Conservation (phyloP, 2,888 invertebrate species). For the Heliconius cydno region DNA sequence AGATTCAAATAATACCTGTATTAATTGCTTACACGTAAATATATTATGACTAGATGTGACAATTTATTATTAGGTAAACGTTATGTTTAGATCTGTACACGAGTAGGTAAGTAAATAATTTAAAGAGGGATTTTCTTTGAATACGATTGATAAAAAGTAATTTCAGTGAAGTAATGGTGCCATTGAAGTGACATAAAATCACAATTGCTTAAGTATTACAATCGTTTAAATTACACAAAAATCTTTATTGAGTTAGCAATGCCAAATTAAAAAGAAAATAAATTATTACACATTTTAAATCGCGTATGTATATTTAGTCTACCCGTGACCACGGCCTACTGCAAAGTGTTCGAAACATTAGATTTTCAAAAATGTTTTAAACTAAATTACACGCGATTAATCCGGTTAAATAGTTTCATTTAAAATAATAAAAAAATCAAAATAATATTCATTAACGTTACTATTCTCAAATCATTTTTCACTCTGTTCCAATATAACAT, state of each 20-base stretch:
- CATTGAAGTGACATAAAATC: not conserved
- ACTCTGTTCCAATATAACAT: constrained; percentile 40
- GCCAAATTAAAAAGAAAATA: not conserved
- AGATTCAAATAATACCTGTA: not conserved
- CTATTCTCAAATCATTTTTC: not conserved
- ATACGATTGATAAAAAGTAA: too few relatives aligned
- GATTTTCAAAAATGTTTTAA: too few relatives aligned
- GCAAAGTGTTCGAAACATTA: too few relatives aligned
- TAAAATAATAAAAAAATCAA: not conserved
- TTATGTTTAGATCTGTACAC: not conserved
- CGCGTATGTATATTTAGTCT: too few relatives aligned
- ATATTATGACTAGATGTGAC: not conserved
- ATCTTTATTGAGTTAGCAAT: constrained; percentile 1
- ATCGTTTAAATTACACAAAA: not conserved
- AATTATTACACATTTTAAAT: too few relatives aligned
- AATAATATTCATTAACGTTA: constrained; percentile 6
- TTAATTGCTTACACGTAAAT: not conserved
- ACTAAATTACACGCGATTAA: too few relatives aligned
- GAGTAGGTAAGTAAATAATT: not conserved
- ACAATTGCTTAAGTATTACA: not conserved
- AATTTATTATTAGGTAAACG: not conserved
- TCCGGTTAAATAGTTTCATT: too few relatives aligned
- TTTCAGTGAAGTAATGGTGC: not conserved
- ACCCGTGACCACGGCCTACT: too few relatives aligned
- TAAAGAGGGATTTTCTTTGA: not conserved